Percentiles rank a stretch among this genome's conserved stretches.
Conservation (phyloP, 2,797 vertebrate species). For the Sebastes aleutianus region DNA sequence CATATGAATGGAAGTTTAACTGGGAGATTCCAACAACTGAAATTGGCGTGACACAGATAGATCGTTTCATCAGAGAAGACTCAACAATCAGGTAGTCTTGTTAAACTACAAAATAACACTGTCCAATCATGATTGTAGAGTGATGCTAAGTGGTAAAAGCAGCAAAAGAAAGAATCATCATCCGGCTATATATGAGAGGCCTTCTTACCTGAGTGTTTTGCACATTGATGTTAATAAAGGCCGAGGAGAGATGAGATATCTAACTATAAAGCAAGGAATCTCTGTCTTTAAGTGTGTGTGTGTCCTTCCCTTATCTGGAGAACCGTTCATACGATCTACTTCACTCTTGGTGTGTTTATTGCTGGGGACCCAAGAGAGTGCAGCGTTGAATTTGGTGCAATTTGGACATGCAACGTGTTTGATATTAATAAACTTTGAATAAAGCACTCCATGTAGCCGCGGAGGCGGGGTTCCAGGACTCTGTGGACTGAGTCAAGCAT, state of each 20-base stretch:
- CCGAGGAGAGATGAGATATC: not conserved
- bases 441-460: not conserved
- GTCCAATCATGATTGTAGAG: not conserved
- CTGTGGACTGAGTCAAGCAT: not conserved
- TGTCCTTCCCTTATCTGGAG: not conserved
- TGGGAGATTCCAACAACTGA: not conserved
- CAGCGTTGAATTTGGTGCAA: not conserved
- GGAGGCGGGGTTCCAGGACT: not conserved
- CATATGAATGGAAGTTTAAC: not conserved
- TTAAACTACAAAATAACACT: not conserved
- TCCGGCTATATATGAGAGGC: not conserved
- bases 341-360: not conserved
- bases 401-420: not conserved
- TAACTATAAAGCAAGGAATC: not conserved
- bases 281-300: not conserved
- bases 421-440: not conserved
- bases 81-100: not conserved
- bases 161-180: not conserved
- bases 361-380: not conserved
- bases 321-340: not conserved
- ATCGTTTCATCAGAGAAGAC: slow-evolving; percentile 3
- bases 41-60: not conserved
- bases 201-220: not conserved
- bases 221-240: not conserved
- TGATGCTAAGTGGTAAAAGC: not conserved